Conservation (phyloP, 2,888 invertebrate genomes). For the Geophilus truncorum region DNA sequence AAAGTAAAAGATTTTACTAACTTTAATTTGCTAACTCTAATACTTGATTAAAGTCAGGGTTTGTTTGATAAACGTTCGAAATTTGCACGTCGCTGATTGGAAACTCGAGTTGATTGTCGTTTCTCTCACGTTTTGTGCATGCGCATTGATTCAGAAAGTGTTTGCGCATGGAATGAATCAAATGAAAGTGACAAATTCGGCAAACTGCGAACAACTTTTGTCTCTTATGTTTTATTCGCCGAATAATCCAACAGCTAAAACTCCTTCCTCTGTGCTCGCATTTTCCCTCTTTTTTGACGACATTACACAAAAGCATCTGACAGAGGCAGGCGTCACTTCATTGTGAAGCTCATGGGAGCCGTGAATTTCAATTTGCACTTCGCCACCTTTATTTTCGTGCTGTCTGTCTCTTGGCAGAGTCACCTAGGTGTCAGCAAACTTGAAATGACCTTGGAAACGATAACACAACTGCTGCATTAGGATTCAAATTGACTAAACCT, state of each 20-base stretch:
- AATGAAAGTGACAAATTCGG: neutral
- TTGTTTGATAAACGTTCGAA: neutral
- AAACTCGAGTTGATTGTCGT: neutral
- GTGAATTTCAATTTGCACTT: constrained; percentile 25
- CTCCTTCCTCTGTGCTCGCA: too few relatives aligned
- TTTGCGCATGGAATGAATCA: neutral
- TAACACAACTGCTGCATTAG: neutral
- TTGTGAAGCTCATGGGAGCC: constrained; percentile 21
- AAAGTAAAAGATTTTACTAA: neutral
- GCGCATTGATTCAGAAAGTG: too few relatives aligned
- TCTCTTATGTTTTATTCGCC: neutral
- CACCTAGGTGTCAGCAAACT: constrained; percentile 18
- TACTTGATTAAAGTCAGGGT: neutral
- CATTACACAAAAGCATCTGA: neutral
- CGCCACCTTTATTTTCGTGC: constrained; percentile 22
- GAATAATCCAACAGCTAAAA: neutral
- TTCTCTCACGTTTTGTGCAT: too few relatives aligned
- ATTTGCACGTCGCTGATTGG: neutral
- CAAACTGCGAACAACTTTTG: neutral
- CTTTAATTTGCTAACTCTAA: neutral
- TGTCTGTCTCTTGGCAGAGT: constrained; percentile 8
- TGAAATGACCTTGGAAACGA: constrained; percentile 10
- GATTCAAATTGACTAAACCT: neutral
- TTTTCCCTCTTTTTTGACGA: neutral
- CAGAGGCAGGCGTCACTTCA: constrained; percentile 1